Evolutionary conservation across 2,888 invertebrate genomes (phyloP), one percentile per base, ranked within the genome.

Genomic region (Galeopsomyia nigrocyanea): DNA sequence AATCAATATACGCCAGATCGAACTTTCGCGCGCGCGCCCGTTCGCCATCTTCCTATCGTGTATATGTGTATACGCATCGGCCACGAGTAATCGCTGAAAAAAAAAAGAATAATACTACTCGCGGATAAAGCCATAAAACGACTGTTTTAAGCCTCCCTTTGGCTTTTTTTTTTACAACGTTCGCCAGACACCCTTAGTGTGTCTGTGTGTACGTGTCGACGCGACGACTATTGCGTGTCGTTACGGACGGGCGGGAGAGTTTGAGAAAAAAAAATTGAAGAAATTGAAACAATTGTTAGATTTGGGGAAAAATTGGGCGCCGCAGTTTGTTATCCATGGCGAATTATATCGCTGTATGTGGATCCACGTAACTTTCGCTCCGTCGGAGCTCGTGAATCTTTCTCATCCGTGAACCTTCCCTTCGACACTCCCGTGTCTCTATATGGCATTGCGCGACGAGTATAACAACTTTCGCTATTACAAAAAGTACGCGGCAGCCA

Each of bases 401-500:
- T 73, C 73, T 72, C 3, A 75, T 76, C 74, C 74, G 74, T 31
- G 31, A 31, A 7, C 7, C 3, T 77, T 71, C 68, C 73, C 67
- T 58, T 68, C 31, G 19, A 22, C 31, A 31, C 31, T 31, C 31
- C n/a, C n/a, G n/a, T n/a, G n/a, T n/a, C n/a, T n/a, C n/a, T n/a
- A n/a, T n/a, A 31, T 31, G 31, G 3, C 7, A 31, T 3, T 7
- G 31, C 64, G 62, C 26, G 55, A 57, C 68, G 65, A 62, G 64
- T 65, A 63, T 75, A 70, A 73, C 69, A 77, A 77, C 77, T 77
- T 78, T 75, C 66, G 71, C 77, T 75, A 74, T 76, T 77, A 66
- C 56, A 68, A 68, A 71, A 74, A 77, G 76, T 77, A 63, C 56
- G 71, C 62, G 67, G 65, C 67, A 31, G 31, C 31, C 31, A 31